Evolutionary conservation across 1,140 invertebrate genomes (phyloP).

Genomic region (Vanessa atalanta): DNA sequence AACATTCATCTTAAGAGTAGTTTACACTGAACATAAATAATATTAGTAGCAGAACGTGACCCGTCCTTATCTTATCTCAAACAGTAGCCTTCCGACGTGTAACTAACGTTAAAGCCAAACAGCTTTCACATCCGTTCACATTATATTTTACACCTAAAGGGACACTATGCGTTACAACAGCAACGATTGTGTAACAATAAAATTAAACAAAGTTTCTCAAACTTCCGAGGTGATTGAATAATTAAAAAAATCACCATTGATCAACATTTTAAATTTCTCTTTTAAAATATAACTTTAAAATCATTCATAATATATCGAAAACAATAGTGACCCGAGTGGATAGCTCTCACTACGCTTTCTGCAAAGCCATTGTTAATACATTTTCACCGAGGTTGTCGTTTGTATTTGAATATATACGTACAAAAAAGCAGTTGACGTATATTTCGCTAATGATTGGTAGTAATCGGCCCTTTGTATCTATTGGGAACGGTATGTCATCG

Average conservation of each 20-base stretch:
- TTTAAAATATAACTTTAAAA: constrained; percentile 8
- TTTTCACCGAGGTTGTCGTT: constrained; percentile 55
- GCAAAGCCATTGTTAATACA: constrained; percentile 53
- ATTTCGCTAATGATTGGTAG: constrained; percentile 25
- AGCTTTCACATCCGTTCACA: constrained; percentile 41
- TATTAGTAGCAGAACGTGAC: constrained; percentile 23
- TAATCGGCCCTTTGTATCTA: constrained; percentile 32
- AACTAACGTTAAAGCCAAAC: constrained; percentile 30
- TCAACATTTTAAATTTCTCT: constrained; percentile 38
- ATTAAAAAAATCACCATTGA: constrained; percentile 37
- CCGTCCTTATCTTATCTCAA: constrained; percentile 31
- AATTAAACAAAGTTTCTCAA: constrained; percentile 18
- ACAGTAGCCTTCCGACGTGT: constrained; percentile 20
- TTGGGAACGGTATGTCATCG: constrained; percentile 52
- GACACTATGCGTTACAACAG: constrained; percentile 1
- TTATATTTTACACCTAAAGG: constrained; percentile 12
- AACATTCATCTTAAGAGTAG: constrained; percentile 15
- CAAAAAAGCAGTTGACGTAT: constrained; percentile 21
- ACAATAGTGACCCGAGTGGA: constrained; percentile 51
- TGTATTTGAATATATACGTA: constrained; percentile 37
- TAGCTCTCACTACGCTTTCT: constrained; percentile 60
- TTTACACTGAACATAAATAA: constrained; percentile 8
- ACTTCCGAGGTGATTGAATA: constrained; percentile 4
- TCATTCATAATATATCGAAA: constrained; percentile 37
- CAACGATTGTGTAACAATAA: constrained; percentile 15